Conservation (phyloP, 37 sponge, comb jelly and placozoan species). For the Cladorhizidae sp. region DNA sequence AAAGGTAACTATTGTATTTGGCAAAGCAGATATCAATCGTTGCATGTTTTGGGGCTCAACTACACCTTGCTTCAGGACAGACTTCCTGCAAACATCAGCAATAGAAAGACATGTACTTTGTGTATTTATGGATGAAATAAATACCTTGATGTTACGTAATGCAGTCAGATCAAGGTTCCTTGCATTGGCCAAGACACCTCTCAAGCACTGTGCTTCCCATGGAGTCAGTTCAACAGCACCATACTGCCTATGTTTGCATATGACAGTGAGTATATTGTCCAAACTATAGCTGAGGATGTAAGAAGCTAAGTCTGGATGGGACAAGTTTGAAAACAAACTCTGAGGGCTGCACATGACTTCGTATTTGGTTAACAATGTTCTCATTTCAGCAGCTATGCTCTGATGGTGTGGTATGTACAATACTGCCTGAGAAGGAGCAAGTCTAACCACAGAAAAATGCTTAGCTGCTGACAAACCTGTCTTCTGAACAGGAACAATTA, state of each 20-base stretch:
- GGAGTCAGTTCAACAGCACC: slow-evolving; percentile 12
- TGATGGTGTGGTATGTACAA: neutral
- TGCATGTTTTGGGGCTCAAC: slow-evolving; percentile 21
- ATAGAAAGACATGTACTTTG: neutral
- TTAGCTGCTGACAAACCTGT: too few relatives aligned
- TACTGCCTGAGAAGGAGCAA: too few relatives aligned
- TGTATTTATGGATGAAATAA: neutral
- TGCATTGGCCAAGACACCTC: too few relatives aligned
- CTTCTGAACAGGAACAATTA: slow-evolving; percentile 38
- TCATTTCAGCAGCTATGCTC: neutral
- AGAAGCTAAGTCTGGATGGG: neutral
- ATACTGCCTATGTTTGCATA: neutral
- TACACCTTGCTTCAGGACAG: neutral
- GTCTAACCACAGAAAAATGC: too few relatives aligned
- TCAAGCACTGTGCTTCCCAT: too few relatives aligned
- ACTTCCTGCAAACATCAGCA: neutral
- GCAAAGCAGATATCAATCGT: slow-evolving; percentile 7
- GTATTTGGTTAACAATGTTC: neutral
- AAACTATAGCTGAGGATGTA: neutral
- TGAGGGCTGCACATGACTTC: neutral
- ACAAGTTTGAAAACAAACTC: neutral
- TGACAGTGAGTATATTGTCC: neutral
- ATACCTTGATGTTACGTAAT: neutral
- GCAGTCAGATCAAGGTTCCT: neutral
- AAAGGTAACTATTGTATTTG: slow-evolving; percentile 14